Base-by-base conservation (phyloP, 2,888 invertebrate genomes). In the Atethmia centrago region DNA sequence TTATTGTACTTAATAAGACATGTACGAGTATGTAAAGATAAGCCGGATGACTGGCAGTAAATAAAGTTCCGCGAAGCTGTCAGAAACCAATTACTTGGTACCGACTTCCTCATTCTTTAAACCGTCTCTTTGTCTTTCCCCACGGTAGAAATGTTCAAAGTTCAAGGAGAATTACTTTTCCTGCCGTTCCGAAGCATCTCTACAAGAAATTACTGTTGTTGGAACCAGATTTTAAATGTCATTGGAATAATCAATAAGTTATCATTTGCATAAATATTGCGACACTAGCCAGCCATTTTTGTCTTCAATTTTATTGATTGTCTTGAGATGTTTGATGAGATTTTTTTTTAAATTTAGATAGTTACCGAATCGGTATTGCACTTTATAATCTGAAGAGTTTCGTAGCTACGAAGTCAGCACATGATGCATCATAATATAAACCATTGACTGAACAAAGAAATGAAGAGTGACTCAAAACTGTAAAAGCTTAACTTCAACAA, bases 131-230 rank as follows among this genome's bases (percentile, higher is more conserved):
- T 83, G 63, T 81, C 28, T 71, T 71, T 58, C 49, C 19, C 45
- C 69, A 64, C 53, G 10, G 73, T 76, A 77, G 80, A 79, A 83
- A 76, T 62, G 25, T 65, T 25, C 25, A 74, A 67, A 85, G 73
- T 61, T 85, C 85, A 85, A 80, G 86, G 86, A 55, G 49, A 69
- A 25, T 61, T 55, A 74, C 73, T 77, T 82, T 86, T 80, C 55
- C 64, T 51, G 42, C 25, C 47, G 19, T 16, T 55, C 59, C 31
- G 53, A 73, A 58, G 19, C 63, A 65, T 74, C 68, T 74, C 56
- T 45, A 68, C 16, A 51, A 61, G 65, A 63, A 61, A 64, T 49
- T 47, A 53, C 66, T 68, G 63, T 62, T 59, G 56, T 66, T 65
- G 53, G 28, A 66, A 72, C 71, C 47, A 62, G 72, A 69, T 84